Base-by-base conservation (phyloP, 2,113 vertebrate species). In the Jacana jacana region DNA sequence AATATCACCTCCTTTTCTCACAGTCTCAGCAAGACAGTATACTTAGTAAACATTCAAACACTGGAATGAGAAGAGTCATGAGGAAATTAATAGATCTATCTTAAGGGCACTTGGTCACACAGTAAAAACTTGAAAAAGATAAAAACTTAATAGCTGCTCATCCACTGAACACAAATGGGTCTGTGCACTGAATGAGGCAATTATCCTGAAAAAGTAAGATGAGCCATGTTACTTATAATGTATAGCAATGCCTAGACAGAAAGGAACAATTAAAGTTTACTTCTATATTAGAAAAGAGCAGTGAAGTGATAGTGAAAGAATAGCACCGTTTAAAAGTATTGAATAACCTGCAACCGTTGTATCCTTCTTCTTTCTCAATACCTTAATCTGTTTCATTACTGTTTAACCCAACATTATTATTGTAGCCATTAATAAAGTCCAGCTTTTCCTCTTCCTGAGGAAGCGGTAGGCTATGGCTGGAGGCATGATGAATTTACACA, bases 1-100 rank as follows among this genome's bases (percentile, higher is more conserved):
- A 88, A 5, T 86, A 83, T 28, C 92, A 93, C 71, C 80, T 90
- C 72, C 81, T 94, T 91, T 61, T 91, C 88, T 86, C 88, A 79
- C 55, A 72, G 49, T n/a, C 75, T 80, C 70, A 65, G 70, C 70
- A 73, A 8, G 46, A 66, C 22, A 72, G 71, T 12, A 46, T 19
- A 66, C 49, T 91, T 13, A 57, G 37, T 75, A 94, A 96, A 90
- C 64, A 93, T n/a, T 78, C 35, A 81, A 66, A 83, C 80, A 46
- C 46, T 65, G n/a, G 16, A 73, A 90, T 44, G 46, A 92, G 65
- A 7, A 91, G 30, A 95, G 55, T 93, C 25, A 44, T 63, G 33
- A 93, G 33, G 51, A 91, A 93, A 94, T 63, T 57, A 86, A 83
- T 4, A 86, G 22, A 70, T 81, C 46, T 85, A 64, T 82, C 71